phyloP scores from a whole-genome alignment of 2,113 vertebrate genomes.

The Centropristis striata region DNA sequence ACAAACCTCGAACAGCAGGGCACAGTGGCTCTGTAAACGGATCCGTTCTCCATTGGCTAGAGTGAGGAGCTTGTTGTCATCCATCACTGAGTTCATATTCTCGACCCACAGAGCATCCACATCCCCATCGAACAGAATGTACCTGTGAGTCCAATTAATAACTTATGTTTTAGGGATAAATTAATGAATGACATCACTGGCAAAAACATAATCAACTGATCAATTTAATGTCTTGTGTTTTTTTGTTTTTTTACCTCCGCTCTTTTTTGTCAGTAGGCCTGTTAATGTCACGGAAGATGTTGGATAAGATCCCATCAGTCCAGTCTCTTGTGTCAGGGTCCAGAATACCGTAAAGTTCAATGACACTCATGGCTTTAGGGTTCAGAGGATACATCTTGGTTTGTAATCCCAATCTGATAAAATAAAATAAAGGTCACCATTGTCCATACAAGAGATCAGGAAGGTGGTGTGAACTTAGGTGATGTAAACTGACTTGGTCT shows the following conservation, averaged over 20 bases:
- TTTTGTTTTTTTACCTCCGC: conserved; percentile 83
- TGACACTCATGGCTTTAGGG: conserved; percentile 96
- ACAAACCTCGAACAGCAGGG: conserved; percentile 94
- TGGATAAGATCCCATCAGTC: conserved; percentile 97
- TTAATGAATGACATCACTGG: neutral
- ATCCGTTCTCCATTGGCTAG: conserved; percentile 97
- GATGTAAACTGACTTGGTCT: conserved; percentile 89
- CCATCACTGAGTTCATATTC: conserved; percentile 99
- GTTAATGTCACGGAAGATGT: conserved; percentile 97
- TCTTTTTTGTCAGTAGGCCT: conserved; percentile 95
- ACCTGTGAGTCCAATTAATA: conserved; percentile 82
- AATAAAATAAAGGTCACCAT: conserved; percentile 14
- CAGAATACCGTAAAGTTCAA: conserved; percentile 95
- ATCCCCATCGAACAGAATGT: conserved; percentile 97
- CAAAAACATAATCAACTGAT: neutral
- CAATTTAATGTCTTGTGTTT: neutral
- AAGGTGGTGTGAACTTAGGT: neutral
- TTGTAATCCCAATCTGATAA: conserved; percentile 88
- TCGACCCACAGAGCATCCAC: conserved; percentile 99
- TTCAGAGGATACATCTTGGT: conserved; percentile 94
- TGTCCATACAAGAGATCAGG: neutral
- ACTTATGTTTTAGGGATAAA: neutral
- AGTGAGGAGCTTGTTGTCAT: conserved; percentile 96
- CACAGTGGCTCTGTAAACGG: conserved; percentile 93
- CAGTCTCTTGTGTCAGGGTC: conserved; percentile 94